phyloP scores from a whole-genome alignment of 2,113 vertebrate genomes.

The Cichladusa arquata region DNA sequence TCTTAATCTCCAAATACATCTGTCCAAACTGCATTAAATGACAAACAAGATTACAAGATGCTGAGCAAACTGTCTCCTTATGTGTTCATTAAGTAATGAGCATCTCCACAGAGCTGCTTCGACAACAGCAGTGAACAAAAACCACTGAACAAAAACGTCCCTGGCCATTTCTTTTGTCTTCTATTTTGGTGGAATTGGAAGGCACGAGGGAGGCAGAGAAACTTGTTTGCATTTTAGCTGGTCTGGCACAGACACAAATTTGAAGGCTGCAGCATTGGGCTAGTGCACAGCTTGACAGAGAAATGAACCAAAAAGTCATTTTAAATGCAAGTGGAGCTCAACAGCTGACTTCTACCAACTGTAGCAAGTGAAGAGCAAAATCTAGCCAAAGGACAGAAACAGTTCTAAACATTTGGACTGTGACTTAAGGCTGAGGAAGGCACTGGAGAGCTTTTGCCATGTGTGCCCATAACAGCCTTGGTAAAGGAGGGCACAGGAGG shows the following conservation, averaged over 20 bases:
- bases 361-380: neutral
- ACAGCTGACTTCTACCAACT: neutral
- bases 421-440: neutral
- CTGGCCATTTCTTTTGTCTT: neutral
- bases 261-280: neutral
- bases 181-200: constrained; percentile 19
- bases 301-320: neutral
- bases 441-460: neutral
- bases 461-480: neutral
- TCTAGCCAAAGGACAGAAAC: neutral
- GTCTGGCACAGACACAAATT: neutral
- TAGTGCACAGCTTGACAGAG: neutral
- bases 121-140: neutral
- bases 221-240: neutral
- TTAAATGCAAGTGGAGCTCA: neutral
- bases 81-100: neutral
- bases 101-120: neutral
- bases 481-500: neutral
- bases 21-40: constrained; percentile 30
- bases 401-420: neutral
- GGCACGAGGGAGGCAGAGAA: neutral
- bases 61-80: neutral
- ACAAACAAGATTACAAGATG: neutral
- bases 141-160: neutral
- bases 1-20: constrained; percentile 29